These are phyloP conservation scores for Rynchops niger DNA, from an alignment of 2,113 vertebrate genomes.

Conservation along the genomic window DNA sequence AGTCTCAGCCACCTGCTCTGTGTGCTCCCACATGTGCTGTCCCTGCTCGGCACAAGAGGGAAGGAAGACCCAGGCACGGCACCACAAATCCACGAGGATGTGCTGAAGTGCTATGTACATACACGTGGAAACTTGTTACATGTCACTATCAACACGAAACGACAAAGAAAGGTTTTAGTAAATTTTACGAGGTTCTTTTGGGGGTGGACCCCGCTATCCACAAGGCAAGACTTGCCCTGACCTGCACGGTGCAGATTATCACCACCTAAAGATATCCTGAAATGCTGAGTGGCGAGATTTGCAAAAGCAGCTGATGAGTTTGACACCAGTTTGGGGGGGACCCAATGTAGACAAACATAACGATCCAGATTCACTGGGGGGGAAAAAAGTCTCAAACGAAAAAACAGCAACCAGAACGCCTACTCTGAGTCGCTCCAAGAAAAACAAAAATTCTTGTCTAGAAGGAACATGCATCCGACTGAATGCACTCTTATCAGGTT, in stretches of 20 bases:
- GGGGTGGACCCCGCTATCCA: not conserved
- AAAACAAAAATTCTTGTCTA: not conserved
- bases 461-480: not conserved
- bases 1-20: not conserved
- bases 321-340: not conserved
- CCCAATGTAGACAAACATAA: not conserved
- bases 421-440: not conserved
- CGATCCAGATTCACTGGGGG: not conserved
- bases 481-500: not conserved
- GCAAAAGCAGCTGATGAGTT: not conserved
- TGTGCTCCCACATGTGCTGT: not conserved
- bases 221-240: not conserved
- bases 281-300: not conserved
- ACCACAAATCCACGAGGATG: not conserved
- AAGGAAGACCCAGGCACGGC: not conserved
- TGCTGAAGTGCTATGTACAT: not conserved
- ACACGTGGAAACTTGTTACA: not conserved
- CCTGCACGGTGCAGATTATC: not conserved
- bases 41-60: too few relatives aligned
- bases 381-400: not conserved
- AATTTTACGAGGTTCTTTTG: not conserved
- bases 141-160: not conserved
- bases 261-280: not conserved
- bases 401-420: fast-evolving
- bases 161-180: not conserved